These are phyloP conservation scores for Tachycineta bicolor DNA, from an alignment of 2,113 vertebrate genomes.

Conservation along the genomic window DNA sequence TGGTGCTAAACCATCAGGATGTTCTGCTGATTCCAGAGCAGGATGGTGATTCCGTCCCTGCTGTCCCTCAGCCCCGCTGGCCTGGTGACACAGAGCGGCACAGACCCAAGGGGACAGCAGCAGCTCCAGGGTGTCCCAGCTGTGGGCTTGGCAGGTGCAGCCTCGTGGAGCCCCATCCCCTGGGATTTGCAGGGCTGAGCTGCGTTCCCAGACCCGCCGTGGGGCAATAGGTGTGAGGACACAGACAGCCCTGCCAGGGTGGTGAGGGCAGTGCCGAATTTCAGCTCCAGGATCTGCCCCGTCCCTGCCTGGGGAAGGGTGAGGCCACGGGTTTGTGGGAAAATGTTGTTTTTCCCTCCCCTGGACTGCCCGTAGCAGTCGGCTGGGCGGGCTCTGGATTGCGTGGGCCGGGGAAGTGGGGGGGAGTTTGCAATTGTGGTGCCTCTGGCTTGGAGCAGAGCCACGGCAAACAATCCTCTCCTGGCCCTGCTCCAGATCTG, in stretches of 20 bases:
- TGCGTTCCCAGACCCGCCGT: rapidly evolving
- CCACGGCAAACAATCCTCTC: slow-evolving; percentile 36
- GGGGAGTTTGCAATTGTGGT: background rate
- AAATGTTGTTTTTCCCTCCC: slow-evolving; percentile 42
- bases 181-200: background rate
- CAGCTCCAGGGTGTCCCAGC: background rate
- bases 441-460: slow-evolving; percentile 48
- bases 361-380: slow-evolving; percentile 30
- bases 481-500: slow-evolving; percentile 27
- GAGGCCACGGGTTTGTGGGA: slow-evolving; percentile 44
- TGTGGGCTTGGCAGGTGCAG: background rate
- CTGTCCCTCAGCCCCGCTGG: background rate
- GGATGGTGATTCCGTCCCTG: background rate
- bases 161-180: background rate
- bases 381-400: background rate
- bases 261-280: background rate
- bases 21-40: background rate
- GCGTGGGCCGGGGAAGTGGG: slow-evolving; percentile 32
- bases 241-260: background rate
- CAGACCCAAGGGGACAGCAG: background rate
- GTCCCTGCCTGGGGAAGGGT: slow-evolving; percentile 35
- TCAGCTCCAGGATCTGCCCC: background rate
- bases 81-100: background rate
- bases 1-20: background rate
- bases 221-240: background rate